phyloP scores from a whole-genome alignment of 2,113 vertebrate genomes.

The Tautogolabrus adspersus region DNA sequence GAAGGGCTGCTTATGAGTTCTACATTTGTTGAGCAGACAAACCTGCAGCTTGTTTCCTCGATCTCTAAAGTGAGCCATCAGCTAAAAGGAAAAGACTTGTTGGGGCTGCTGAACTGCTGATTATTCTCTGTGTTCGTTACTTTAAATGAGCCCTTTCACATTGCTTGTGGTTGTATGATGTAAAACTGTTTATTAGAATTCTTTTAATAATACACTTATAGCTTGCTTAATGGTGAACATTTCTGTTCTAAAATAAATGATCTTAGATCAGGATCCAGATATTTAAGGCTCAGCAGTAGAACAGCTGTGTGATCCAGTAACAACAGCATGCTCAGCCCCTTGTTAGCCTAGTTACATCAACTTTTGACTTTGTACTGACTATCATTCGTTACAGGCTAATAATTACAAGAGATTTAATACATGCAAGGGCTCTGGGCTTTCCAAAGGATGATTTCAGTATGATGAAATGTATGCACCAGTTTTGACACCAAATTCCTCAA shows the following conservation, averaged over 20 bases:
- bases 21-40: neutral
- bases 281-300: neutral
- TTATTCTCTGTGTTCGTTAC: no score
- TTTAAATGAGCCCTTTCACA: neutral
- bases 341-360: slow-evolving; percentile 44
- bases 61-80: neutral
- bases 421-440: slow-evolving; percentile 1
- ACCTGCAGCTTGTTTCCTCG: neutral
- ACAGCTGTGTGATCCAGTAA: neutral
- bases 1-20: no score
- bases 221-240: slow-evolving; percentile 7
- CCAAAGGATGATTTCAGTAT: slow-evolving; percentile 17
- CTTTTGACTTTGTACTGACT: slow-evolving; percentile 33
- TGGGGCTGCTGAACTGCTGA: neutral
- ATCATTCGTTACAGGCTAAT: slow-evolving; percentile 17
- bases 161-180: slow-evolving; percentile 22
- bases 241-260: neutral
- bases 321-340: neutral
- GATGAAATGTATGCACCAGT: slow-evolving; percentile 20
- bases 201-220: slow-evolving; percentile 10
- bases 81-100: neutral
- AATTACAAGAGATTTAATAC: slow-evolving; percentile 30
- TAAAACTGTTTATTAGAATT: slow-evolving; percentile 4
- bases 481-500: slow-evolving; percentile 16
- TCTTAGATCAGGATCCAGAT: neutral